Evolutionary conservation across 2,888 invertebrate species (phyloP), one percentile per base, ranked within the genome.

Genomic region (Agrotis puta): DNA sequence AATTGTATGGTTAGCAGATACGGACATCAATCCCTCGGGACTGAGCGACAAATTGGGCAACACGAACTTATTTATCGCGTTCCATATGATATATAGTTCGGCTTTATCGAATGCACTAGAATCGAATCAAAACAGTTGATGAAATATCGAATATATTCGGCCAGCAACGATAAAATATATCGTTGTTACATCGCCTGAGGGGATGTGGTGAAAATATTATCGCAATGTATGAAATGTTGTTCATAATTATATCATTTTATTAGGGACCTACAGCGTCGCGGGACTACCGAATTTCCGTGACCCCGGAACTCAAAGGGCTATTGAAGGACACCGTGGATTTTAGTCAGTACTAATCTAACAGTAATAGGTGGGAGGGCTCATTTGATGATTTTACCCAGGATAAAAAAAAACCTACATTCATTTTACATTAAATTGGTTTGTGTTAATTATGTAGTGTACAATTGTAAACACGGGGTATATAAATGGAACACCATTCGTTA

Each of bases 11-110:
- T 78, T 57, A 66, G 48, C 47, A 73, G 71, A 64, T 64, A 69
- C 74, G 61, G 20, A 63, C 62, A 77, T 80, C 62, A 70, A 70
- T 83, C 74, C 74, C 54, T 22, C 20, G 58, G 74, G 83, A 77
- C 53, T 72, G 68, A 14, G 27, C 22, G 54, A 83, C 85, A 74
- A 85, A 83, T 82, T 80, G 81, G 70, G 54, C 58, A 48, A 50
- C 48, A 57, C 65, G 43, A 59, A 67, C 57, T 62, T 66, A 83
- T 85, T 85, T 83, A 74, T 79, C 51, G 58, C 71, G 13, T 58
- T 64, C 58, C 48, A 51, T 67, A 70, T 76, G 71, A 83, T 76
- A 79, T 70, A 82, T 65, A 63, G 56, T 47, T 48, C 5, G 27
- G 54, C 22, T 70, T 68, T 82, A 74, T 70, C 72, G 56, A 64